Base-by-base conservation (phyloP, 2,113 vertebrate species). In the Charadrius vociferus region DNA sequence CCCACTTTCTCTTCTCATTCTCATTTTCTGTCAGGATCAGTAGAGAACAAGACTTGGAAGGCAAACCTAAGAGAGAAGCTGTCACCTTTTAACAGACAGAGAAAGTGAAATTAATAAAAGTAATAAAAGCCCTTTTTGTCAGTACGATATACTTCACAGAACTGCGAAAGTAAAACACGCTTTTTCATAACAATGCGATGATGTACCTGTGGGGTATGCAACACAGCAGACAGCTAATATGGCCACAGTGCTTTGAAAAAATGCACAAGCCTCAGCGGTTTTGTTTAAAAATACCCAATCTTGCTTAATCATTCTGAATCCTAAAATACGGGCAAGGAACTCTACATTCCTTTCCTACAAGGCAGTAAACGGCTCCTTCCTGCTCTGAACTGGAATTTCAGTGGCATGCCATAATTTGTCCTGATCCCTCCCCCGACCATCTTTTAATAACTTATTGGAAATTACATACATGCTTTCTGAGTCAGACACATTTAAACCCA, bases 21-120 rank as follows among this genome's bases (percentile, higher is more conserved):
- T 99, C 99, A 14, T 98, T 99, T 97, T 99, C 99, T 0, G 99
- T 99, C 97, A 99, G 98, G 53, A 99, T 98, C 96, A 99, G 98
- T 37, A 99, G 98, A 45, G 99, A 99, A 95, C 99, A 98, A 11
- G 98, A 98, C 81, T 98, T 99, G 22, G 98, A 98, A 90, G 99
- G 99, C 2, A 98, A 98, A 96, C 98, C 98, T 97, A 99, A 97
- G 97, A 99, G 98, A 45, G 99, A 99, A 23, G 99, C 99, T 9
- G 99, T 99, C 97, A 99, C 99, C 99, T 99, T 96, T 78, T 97
- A 89, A 95, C 6, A 93, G 88, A 84, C 6, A 97, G 52, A 96
- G 66, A 90, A 89, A 94, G 72, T 21, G 37, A 62, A 92, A 95
- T 86, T 87, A 92, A 5, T 61, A 93, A 26, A 49, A 59, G 29